Conservation (phyloP, 2,797 vertebrate genomes). For the Podargus strigoides region DNA sequence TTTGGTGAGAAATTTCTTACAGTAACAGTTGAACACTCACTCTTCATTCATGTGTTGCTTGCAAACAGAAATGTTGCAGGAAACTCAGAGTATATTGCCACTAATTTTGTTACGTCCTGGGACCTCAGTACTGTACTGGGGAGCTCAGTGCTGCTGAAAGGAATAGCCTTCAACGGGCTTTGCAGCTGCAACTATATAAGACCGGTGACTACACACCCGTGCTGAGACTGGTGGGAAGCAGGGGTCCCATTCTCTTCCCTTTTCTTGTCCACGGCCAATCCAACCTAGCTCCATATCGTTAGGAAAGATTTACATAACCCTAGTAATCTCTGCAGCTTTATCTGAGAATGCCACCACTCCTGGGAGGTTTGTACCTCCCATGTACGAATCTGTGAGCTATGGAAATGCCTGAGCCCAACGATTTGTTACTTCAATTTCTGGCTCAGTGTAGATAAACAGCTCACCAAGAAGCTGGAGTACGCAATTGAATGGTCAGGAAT, state of each 20-base stretch:
- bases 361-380: neutral
- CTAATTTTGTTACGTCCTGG: neutral
- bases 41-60: neutral
- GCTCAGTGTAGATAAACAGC: rapidly evolving
- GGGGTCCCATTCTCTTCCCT: rapidly evolving
- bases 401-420: neutral
- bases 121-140: neutral
- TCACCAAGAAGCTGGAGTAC: rapidly evolving
- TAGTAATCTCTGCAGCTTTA: neutral
- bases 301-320: neutral
- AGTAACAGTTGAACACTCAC: neutral
- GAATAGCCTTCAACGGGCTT: neutral
- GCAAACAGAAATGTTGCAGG: neutral
- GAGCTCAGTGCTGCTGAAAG: neutral
- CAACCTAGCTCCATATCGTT: rapidly evolving
- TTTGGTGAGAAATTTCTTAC: neutral
- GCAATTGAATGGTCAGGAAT: rapidly evolving
- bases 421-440: neutral
- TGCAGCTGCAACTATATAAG: neutral
- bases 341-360: neutral
- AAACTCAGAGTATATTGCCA: neutral
- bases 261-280: rapidly evolving
- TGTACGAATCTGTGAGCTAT: neutral
- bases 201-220: neutral
- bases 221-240: neutral